Base-by-base conservation (phyloP, 2,797 vertebrate genomes). In the Eospalax fontanierii region DNA sequence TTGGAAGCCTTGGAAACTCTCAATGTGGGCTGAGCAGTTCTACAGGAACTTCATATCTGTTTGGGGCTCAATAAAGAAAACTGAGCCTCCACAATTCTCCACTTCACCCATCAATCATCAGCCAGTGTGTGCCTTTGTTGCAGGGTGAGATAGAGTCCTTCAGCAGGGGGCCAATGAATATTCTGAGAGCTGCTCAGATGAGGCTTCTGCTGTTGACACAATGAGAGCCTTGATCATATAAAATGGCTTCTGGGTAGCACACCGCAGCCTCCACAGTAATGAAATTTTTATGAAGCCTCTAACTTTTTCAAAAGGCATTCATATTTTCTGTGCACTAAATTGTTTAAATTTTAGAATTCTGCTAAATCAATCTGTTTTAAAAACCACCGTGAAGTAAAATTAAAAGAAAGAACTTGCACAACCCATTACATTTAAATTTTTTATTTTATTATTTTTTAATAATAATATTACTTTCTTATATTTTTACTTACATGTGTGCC, bases 261-360 rank as follows among this genome's bases (percentile, higher is more conserved):
- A 82, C 8, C 5, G 35, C 9, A 85, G 24, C 70, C 50, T 46
- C 59, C 43, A 70, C 0, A 40, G 15, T 38, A 38, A 66, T 43
- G 6, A 88, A 15, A 70, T 40, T 54, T 68, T 43, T 61, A 35
- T 28, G 63, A 61, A 89, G 30, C 30, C 40, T 74, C 16, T 7
- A 35, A 26, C 24, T 5, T 11, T n/a, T 84, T 22, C 24, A 74
- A 85, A 76, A 35, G 46, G 22, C 28, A 75, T 87, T 63, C 68
- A 50, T 28, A 46, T 70, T 82, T 90, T 93, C 33, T 87, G 86
- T 80, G 38, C 6, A 81, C 59, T 73, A 91, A 85, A 85, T 21
- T 1, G 2, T 10, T 84, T 95, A 82, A 78, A 73, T 84, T 73
- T 84, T 43, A 88, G 8, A 26, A 88, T 85, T 85, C 93, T 57